A percentile compares a stretch with the other conserved stretches of the same genome.
These are phyloP conservation scores for Mythimna albipuncta DNA, from an alignment of 2,888 invertebrate species.

Conservation along the genomic window DNA sequence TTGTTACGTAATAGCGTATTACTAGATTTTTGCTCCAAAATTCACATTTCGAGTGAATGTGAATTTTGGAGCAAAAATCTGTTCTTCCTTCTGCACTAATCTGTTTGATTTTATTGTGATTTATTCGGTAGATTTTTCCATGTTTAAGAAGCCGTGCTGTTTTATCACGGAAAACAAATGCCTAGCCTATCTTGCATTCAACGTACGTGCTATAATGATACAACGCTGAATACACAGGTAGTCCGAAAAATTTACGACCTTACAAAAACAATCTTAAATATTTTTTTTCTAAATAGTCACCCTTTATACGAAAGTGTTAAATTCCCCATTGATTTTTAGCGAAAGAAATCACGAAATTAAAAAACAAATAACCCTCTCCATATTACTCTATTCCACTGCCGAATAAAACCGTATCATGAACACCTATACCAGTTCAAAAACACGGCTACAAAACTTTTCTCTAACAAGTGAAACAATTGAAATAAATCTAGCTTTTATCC, in stretches of 20 bases:
- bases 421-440: neutral
- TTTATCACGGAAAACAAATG: slow-evolving; percentile 21
- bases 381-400: neutral
- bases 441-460: neutral
- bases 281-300: too few species aligned
- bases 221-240: neutral
- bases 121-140: slow-evolving; percentile 51
- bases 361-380: neutral
- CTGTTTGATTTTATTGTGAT: slow-evolving; percentile 46
- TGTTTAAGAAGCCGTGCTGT: slow-evolving; percentile 9
- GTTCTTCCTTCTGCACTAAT: slow-evolving; percentile 45
- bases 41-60: neutral
- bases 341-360: too few species aligned
- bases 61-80: too few species aligned
- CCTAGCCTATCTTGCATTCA: slow-evolving; percentile 12
- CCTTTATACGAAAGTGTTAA: too few species aligned
- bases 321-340: too few species aligned
- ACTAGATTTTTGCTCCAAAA: too few species aligned
- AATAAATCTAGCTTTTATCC: slow-evolving; percentile 53
- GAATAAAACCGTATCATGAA: neutral
- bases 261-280: too few species aligned
- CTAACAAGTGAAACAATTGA: slow-evolving; percentile 60
- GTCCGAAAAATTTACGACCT: too few species aligned
- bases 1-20: neutral
- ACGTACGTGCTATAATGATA: slow-evolving; percentile 10